A percentile compares a stretch with the other conserved stretches of the same genome.
Evolutionary conservation across 2,113 vertebrate genomes (phyloP).

Genomic region (Odontesthes bonariensis): DNA sequence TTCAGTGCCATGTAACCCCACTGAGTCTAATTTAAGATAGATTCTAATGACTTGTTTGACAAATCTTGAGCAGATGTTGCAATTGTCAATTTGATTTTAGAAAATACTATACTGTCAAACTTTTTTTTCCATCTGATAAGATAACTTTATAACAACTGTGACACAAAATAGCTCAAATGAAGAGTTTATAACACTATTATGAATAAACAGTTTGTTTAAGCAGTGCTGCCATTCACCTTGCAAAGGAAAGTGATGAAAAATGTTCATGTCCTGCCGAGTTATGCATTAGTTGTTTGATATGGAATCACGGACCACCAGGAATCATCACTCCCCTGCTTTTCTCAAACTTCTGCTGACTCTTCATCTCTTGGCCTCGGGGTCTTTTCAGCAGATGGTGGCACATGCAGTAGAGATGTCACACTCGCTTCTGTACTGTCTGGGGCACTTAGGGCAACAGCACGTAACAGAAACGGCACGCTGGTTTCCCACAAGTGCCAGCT

Average conservation of each 20-base stretch:
- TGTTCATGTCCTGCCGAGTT: constrained; percentile 13
- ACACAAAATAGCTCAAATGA: background rate
- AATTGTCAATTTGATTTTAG: no score
- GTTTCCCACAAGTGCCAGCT: constrained; percentile 40
- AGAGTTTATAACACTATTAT: background rate
- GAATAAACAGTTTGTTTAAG: background rate
- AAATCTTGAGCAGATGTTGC: no score
- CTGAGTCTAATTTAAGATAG: no score
- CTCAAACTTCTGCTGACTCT: constrained; percentile 62
- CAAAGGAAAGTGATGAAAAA: background rate
- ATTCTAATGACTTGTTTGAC: no score
- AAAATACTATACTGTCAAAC: no score
- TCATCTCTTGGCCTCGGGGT: constrained; percentile 53
- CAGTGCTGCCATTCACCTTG: background rate
- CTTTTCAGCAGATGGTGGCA: constrained; percentile 51
- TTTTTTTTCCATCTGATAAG: no score
- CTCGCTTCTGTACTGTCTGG: constrained; percentile 54
- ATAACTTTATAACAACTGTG: background rate
- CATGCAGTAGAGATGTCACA: constrained; percentile 51
- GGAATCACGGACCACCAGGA: constrained; percentile 10
- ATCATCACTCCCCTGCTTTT: constrained; percentile 11
- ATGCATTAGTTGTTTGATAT: constrained; percentile 13
- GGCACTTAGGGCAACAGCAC: constrained; percentile 43
- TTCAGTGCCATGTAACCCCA: no score
- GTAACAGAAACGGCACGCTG: constrained; percentile 34